Conservation (phyloP, 2,888 invertebrate genomes). For the Meghimatium bilineatum region DNA sequence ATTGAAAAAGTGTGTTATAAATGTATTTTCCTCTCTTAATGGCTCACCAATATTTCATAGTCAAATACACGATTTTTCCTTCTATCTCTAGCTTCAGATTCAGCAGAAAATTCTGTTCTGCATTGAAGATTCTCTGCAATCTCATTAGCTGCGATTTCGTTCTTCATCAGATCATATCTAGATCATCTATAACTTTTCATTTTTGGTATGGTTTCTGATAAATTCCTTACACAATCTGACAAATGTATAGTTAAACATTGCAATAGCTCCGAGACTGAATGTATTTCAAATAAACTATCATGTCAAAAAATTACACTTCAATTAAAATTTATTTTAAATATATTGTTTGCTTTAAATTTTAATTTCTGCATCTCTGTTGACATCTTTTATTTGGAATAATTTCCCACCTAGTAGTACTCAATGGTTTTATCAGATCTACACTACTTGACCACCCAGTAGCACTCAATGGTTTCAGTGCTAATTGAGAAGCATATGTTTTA, state of each 20-base stretch:
- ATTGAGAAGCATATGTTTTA: neutral
- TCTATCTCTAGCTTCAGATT: neutral
- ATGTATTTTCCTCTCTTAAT: neutral
- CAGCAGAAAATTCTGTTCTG: neutral
- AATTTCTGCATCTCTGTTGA: neutral
- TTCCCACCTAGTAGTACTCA: neutral
- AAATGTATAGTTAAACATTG: neutral
- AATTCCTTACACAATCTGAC: neutral
- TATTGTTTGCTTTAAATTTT: neutral
- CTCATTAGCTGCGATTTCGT: slow-evolving; percentile 4
- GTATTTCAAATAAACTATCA: neutral
- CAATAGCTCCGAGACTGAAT: neutral
- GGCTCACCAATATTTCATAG: slow-evolving; percentile 2
- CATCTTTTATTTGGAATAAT: neutral
- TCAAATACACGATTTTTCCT: neutral
- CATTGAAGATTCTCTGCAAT: slow-evolving; percentile 9
- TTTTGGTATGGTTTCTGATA: neutral
- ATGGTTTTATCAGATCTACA: neutral
- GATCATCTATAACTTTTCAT: neutral
- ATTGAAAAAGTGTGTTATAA: neutral
- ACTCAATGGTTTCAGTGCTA: neutral
- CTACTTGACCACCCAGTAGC: neutral
- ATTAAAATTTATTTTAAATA: neutral
- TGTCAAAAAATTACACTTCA: neutral
- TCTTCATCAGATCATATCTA: neutral